Conservation (phyloP, 2,888 invertebrate genomes). For the Laothoe populi region DNA sequence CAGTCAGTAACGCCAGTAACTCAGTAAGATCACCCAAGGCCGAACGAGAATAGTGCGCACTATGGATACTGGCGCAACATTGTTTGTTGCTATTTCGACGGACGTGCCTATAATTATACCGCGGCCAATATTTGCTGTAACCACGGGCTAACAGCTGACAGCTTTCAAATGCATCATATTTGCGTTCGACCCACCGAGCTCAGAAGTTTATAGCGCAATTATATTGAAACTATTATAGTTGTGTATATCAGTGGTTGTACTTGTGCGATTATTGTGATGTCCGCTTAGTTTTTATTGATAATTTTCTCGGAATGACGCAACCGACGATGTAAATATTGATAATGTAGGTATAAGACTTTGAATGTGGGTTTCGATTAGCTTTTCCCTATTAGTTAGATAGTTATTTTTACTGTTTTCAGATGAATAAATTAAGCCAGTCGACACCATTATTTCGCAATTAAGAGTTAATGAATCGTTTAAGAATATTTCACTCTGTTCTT, state of each 20-base stretch:
- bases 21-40: slow-evolving; percentile 65
- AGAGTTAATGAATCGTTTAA: neutral
- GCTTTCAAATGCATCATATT: slow-evolving; percentile 50
- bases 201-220: neutral
- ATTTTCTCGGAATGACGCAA: slow-evolving; percentile 12
- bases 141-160: slow-evolving; percentile 54
- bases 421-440: no score
- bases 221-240: neutral
- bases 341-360: slow-evolving; percentile 1
- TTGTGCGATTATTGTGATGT: slow-evolving; percentile 5
- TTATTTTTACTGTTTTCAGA: neutral
- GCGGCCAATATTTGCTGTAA: slow-evolving; percentile 52
- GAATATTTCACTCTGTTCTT: slow-evolving; percentile 2
- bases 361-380: neutral
- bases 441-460: no score
- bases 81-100: slow-evolving; percentile 63
- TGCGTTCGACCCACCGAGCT: slow-evolving; percentile 35
- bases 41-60: slow-evolving; percentile 66
- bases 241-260: neutral
- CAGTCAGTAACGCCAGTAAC: slow-evolving; percentile 48
- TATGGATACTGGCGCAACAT: slow-evolving; percentile 63
- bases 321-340: neutral
- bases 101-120: slow-evolving; percentile 63
- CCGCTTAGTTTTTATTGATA: slow-evolving; percentile 19
- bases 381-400: neutral